Evolutionary conservation across 2,888 invertebrate genomes (phyloP).

Genomic region (Amphipyra tragopoginis): DNA sequence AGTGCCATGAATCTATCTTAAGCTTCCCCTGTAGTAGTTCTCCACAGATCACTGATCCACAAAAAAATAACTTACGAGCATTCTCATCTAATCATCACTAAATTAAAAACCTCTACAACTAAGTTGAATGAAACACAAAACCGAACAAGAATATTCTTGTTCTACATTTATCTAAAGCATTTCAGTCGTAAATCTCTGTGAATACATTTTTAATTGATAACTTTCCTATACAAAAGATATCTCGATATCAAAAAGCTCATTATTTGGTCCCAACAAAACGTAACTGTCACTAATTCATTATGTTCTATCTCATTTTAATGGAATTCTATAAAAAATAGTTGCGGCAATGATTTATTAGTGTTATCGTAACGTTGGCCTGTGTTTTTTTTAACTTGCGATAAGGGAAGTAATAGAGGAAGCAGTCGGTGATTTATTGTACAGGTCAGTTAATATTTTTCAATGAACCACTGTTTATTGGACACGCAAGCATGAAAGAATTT

Average conservation of each 20-base stretch:
- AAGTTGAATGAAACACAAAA: slow-evolving; percentile 26
- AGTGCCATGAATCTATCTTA: too few species aligned
- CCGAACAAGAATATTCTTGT: slow-evolving; percentile 38
- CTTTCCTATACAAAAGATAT: slow-evolving; percentile 48
- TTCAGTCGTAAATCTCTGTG: slow-evolving; percentile 48
- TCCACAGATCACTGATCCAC: too few species aligned
- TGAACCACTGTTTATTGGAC: slow-evolving; percentile 63
- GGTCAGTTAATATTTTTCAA: slow-evolving; percentile 70
- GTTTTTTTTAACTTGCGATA: slow-evolving; percentile 78
- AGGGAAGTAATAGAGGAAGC: slow-evolving; percentile 79
- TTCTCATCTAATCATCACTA: slow-evolving; percentile 12
- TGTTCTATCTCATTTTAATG: slow-evolving; percentile 73
- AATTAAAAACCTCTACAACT: slow-evolving; percentile 12
- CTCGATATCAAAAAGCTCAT: slow-evolving; percentile 55
- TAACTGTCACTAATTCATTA: slow-evolving; percentile 71
- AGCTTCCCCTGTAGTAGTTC: too few species aligned
- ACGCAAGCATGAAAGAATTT: slow-evolving; percentile 42
- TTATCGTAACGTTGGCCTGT: slow-evolving; percentile 68
- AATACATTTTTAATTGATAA: slow-evolving; percentile 58
- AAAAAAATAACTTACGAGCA: neutral
- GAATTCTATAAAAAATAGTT: slow-evolving; percentile 70
- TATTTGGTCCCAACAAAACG: slow-evolving; percentile 51
- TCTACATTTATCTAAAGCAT: slow-evolving; percentile 41
- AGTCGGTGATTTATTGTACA: slow-evolving; percentile 71
- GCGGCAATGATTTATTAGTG: slow-evolving; percentile 75